Conservation (phyloP, 2,888 invertebrate species). For the Eupeodes luniger region DNA sequence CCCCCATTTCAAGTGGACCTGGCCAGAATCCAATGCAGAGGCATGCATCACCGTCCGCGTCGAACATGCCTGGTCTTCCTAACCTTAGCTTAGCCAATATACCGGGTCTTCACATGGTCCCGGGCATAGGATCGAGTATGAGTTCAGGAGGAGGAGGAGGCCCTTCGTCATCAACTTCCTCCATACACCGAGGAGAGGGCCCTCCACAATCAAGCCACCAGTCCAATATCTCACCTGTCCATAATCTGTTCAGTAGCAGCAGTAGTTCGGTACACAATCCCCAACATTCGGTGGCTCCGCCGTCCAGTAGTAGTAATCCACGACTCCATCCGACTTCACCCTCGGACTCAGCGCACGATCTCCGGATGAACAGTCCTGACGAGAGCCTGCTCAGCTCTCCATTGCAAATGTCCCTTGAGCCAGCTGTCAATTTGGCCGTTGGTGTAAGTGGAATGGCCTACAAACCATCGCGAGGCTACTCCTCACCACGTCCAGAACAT, state of each 20-base stretch:
- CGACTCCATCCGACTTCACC: conserved; percentile 80
- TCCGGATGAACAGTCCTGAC: conserved; percentile 85
- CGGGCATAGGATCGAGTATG: conserved; percentile 75
- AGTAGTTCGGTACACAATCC: conserved; percentile 55
- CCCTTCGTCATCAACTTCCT: conserved; percentile 69
- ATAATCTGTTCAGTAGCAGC: conserved; percentile 64
- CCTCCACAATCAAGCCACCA: conserved; percentile 62
- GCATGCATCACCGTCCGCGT: conserved; percentile 73
- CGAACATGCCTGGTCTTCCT: conserved; percentile 74
- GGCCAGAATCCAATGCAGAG: conserved; percentile 71
- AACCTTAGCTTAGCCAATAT: conserved; percentile 77
- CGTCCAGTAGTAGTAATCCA: conserved; percentile 69
- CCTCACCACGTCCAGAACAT: conserved; percentile 85
- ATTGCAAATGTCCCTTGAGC: conserved; percentile 87
- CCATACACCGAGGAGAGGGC: conserved; percentile 59
- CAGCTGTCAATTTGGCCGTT: conserved; percentile 83
- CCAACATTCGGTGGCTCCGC: conserved; percentile 57
- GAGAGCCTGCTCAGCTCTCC: conserved; percentile 88
- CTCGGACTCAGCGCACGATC: conserved; percentile 83
- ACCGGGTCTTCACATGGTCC: conserved; percentile 77
- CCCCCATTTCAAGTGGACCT: conserved; percentile 82
- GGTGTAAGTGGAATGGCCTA: conserved; percentile 87
- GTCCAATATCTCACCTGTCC: conserved; percentile 70
- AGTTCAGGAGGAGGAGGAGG: conserved; percentile 67
- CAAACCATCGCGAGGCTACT: conserved; percentile 85